Evolutionary conservation across 2,888 invertebrate genomes (phyloP).

Genomic region (Trissolcus japonicus): DNA sequence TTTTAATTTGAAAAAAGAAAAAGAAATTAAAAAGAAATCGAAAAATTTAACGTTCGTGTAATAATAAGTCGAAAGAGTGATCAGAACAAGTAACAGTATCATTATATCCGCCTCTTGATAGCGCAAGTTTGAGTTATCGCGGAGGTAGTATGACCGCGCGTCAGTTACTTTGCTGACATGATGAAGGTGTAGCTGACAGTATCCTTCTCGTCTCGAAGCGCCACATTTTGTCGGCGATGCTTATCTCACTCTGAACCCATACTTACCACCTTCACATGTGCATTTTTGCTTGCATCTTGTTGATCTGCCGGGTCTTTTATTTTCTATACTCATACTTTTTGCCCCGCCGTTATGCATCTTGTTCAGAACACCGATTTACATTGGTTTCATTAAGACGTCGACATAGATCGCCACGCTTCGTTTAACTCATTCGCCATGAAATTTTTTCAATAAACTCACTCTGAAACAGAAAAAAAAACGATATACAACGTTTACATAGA

Average conservation of each 20-base stretch:
- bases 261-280: conserved; percentile 64
- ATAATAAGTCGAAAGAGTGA: conserved; percentile 53
- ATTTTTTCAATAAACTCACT: conserved; percentile 56
- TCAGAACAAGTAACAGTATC: conserved; percentile 56
- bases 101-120: conserved; percentile 49
- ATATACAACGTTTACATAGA: background rate
- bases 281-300: conserved; percentile 46
- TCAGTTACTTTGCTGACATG: conserved; percentile 55
- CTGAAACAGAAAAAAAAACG: conserved; percentile 33
- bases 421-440: conserved; percentile 57
- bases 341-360: conserved; percentile 41
- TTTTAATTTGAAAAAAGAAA: conserved; percentile 35
- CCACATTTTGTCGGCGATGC: conserved; percentile 61
- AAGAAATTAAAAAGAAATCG: conserved; percentile 11
- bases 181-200: conserved; percentile 57
- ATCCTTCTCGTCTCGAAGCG: conserved; percentile 51
- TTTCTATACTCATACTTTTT: background rate
- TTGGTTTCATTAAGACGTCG: conserved; percentile 64
- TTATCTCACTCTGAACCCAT: conserved; percentile 67
- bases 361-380: conserved; percentile 55
- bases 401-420: conserved; percentile 61
- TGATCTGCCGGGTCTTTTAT: conserved; percentile 30
- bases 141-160: conserved; percentile 51
- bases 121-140: conserved; percentile 55
- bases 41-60: conserved; percentile 31